Evolutionary conservation across 2,888 invertebrate genomes (phyloP), one percentile per base, ranked within the genome.

Genomic region (Blastobasis adustella): DNA sequence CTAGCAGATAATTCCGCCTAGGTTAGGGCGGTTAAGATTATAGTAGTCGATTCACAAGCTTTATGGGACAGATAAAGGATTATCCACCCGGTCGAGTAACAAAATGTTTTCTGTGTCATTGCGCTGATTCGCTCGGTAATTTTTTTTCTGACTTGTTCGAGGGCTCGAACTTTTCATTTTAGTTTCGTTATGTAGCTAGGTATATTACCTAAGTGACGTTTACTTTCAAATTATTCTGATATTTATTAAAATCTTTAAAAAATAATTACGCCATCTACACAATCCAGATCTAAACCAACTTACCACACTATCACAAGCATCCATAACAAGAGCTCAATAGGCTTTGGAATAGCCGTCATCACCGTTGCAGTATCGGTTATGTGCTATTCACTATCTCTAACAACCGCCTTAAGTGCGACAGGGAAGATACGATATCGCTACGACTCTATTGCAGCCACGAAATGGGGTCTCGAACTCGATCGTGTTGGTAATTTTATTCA

Each of bases 361-460:
- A 71, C 67, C 71, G 71, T 75, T 69, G 71, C 72, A 71, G 67
- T 67, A 65, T 65, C 65, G 66, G 50, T 59, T 73, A 69, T 71
- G 66, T 56, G 67, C 70, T 64, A 69, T 75, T 67, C 71, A 68
- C 70, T 78, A 79, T 79, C 79, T 73, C 60, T 73, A 78, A 81
- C 71, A 72, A 67, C 67, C 65, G 60, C 65, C 66, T 64, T 67
- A 70, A 69, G 66, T 64, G 64, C 62, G 59, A 61, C 65, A 69
- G 67, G 67, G 64, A 58, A 67, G 74, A 76, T 78, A 79, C 67
- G 62, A 60, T 77, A 78, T 73, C 76, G 62, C 58, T 69, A 78
- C 69, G 67, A 62, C 76, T 79, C 71, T 73, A 78, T 80, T 72
- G 36, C 8, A 36, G 41, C 40, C 10, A 49, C 49, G 8, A 45